Percentiles rank a stretch among this genome's conserved stretches.
Conservation (phyloP, 2,888 invertebrate genomes). For the Sminthurinus aureus region DNA sequence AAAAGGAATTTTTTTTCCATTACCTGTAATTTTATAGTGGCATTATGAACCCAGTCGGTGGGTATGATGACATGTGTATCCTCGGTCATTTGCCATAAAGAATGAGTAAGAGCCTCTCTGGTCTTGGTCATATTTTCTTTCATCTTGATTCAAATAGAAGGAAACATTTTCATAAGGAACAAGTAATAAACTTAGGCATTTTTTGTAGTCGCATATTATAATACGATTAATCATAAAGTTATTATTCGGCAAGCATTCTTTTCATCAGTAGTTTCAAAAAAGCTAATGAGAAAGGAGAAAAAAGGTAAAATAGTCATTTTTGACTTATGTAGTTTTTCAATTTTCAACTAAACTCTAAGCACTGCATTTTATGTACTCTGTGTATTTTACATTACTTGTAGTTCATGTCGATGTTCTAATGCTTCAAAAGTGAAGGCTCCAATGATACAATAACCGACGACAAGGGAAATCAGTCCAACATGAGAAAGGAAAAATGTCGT, state of each 20-base stretch:
- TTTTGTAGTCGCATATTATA: too few relatives aligned
- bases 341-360: background rate
- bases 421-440: slow-evolving; percentile 85
- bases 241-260: too few relatives aligned
- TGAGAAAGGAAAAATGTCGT: slow-evolving; percentile 88
- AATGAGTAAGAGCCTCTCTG: slow-evolving; percentile 77
- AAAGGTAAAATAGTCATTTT: background rate
- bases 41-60: slow-evolving; percentile 79
- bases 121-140: slow-evolving; percentile 77
- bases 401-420: slow-evolving; percentile 78
- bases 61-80: slow-evolving; percentile 72
- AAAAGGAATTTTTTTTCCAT: slow-evolving; percentile 5
- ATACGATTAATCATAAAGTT: too few relatives aligned
- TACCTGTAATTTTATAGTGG: slow-evolving; percentile 67
- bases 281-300: background rate
- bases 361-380: background rate
- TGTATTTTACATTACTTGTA: slow-evolving; percentile 67
- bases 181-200: background rate
- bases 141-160: slow-evolving; percentile 68
- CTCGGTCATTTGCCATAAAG: slow-evolving; percentile 78
- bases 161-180: background rate
- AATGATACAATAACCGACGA: slow-evolving; percentile 88
- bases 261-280: too few relatives aligned
- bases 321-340: background rate
- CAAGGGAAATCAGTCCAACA: slow-evolving; percentile 84